Conservation (phyloP, 2,888 invertebrate species). For the Drosophila maculinotata region DNA sequence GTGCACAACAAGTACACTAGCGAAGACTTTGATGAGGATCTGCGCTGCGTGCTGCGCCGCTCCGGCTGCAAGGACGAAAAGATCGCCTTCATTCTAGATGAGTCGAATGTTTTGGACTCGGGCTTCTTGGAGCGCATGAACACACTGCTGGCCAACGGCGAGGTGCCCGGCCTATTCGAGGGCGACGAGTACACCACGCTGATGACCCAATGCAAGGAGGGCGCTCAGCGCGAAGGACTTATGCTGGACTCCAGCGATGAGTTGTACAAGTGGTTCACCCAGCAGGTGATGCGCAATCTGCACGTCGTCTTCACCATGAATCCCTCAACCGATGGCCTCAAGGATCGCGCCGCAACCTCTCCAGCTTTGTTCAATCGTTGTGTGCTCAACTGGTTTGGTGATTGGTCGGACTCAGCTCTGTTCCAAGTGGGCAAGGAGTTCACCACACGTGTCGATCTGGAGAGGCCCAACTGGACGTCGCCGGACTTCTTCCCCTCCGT, state of each 20-base stretch:
- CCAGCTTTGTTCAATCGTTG: slow-evolving; percentile 99
- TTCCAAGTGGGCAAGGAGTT: slow-evolving; percentile 99
- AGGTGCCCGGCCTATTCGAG: slow-evolving; percentile 96
- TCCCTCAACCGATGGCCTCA: slow-evolving; percentile 98
- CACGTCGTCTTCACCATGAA: slow-evolving; percentile 99
- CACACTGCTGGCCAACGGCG: slow-evolving; percentile 98
- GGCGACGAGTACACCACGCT: slow-evolving; percentile 99
- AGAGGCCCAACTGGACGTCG: slow-evolving; percentile 92
- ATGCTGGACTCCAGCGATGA: slow-evolving; percentile 99
- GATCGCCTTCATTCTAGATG: slow-evolving; percentile 99
- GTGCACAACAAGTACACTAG: slow-evolving; percentile 99
- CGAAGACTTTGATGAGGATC: slow-evolving; percentile 99
- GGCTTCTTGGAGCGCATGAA: slow-evolving; percentile 99
- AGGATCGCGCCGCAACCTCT: slow-evolving; percentile 99
- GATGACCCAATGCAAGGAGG: slow-evolving; percentile 99
- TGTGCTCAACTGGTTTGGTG: slow-evolving; percentile 99
- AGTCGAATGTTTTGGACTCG: slow-evolving; percentile 99
- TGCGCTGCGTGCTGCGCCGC: slow-evolving; percentile 93
- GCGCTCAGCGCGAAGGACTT: slow-evolving; percentile 97
- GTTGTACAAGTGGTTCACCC: slow-evolving; percentile 99
- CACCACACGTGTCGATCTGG: slow-evolving; percentile 97
- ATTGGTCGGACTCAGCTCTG: slow-evolving; percentile 98
- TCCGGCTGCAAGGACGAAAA: slow-evolving; percentile 98
- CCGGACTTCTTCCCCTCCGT: slow-evolving; percentile 97
- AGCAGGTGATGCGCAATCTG: slow-evolving; percentile 99